Percentiles rank a stretch among this genome's conserved stretches.
Evolutionary conservation across 2,888 invertebrate genomes (phyloP).

Genomic region (Pterostichus niger): DNA sequence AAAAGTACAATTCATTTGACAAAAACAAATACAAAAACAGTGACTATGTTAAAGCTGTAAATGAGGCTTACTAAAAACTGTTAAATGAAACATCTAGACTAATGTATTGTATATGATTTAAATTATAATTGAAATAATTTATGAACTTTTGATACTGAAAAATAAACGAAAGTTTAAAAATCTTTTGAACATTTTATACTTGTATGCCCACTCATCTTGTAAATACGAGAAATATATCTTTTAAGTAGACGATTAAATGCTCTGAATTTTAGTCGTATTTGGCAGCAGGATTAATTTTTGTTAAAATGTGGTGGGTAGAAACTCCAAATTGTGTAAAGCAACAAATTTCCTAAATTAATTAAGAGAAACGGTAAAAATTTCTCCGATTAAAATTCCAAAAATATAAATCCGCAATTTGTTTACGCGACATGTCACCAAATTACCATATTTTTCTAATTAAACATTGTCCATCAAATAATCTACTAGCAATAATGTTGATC

Average conservation of each 20-base stretch:
- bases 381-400: constrained; percentile 47
- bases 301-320: neutral
- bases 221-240: constrained; percentile 37
- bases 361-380: constrained; percentile 45
- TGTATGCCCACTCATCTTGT: constrained; percentile 18
- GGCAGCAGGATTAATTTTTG: constrained; percentile 23
- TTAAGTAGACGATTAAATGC: neutral
- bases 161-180: no score
- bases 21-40: no score
- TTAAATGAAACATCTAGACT: no score
- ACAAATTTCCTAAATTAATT: constrained; percentile 45
- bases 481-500: constrained; percentile 7
- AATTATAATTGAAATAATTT: no score
- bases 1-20: no score
- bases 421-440: constrained; percentile 17
- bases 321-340: neutral
- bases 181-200: no score
- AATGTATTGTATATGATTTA: no score
- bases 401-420: constrained; percentile 53
- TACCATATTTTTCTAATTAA: constrained; percentile 58
- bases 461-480: constrained; percentile 49
- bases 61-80: no score
- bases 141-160: no score
- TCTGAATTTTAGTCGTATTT: constrained; percentile 34
- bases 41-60: no score